Conservation (phyloP, 2,113 vertebrate species). For the Melanostigma gelatinosum region DNA sequence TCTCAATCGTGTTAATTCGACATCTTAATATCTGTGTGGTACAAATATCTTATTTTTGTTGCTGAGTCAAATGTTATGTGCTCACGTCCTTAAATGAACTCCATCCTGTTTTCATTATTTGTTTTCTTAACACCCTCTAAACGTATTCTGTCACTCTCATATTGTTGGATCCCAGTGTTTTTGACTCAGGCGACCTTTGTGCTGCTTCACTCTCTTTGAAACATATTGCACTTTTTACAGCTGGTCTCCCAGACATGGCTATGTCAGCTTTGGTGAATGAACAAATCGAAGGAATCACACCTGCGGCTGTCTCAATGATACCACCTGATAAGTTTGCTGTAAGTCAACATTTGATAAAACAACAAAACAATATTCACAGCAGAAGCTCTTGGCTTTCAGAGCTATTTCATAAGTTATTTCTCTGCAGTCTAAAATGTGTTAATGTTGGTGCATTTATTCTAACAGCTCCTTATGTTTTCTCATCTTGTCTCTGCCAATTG, state of each 20-base stretch:
- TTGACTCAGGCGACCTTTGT: background rate
- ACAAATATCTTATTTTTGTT: background rate
- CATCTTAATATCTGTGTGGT: background rate
- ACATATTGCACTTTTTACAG: slow-evolving; percentile 58
- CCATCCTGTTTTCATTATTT: background rate
- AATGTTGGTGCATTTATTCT: background rate
- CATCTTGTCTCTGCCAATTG: background rate
- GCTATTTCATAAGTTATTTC: background rate
- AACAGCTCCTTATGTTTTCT: background rate
- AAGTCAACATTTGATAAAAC: slow-evolving; percentile 53
- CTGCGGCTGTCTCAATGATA: slow-evolving; percentile 80
- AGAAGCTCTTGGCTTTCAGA: background rate
- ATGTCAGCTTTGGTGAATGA: slow-evolving; percentile 84
- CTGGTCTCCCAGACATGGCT: slow-evolving; percentile 83
- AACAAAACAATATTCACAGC: background rate
- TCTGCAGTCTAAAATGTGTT: background rate
- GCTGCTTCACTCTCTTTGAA: background rate
- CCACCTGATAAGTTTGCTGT: slow-evolving; percentile 81
- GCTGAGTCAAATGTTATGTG: background rate
- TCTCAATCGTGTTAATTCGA: background rate
- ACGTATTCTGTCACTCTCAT: background rate
- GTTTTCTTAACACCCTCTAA: background rate
- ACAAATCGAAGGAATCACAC: slow-evolving; percentile 84
- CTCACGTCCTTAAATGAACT: background rate
- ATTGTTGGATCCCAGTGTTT: background rate